Evolutionary conservation across 2,888 invertebrate species (phyloP), one percentile per base, ranked within the genome.

Genomic region (Timema cristinae): DNA sequence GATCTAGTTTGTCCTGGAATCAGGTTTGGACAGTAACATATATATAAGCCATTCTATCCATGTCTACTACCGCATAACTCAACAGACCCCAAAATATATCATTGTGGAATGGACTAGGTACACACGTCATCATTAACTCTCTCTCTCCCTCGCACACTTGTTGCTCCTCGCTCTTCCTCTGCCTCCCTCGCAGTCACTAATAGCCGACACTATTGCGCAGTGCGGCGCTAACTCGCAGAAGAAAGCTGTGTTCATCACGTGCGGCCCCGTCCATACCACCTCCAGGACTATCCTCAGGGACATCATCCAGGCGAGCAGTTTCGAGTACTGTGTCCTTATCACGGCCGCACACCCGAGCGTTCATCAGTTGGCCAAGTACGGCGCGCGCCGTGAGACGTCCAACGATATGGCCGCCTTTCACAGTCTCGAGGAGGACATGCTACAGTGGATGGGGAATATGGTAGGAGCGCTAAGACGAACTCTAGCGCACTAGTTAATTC

Each of bases 321-420:
- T 91, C 73, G 84, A 88, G 9, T 86, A 87, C 77, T 89, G 89
- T 73, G 84, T 87, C 7, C 81, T 91, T 5, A 83, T 90, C 75
- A 87, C 88, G 15, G 83, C 86, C 48, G 84, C 86, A 2, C 86
- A 87, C 77, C 80, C 86, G 48, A 85, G 84, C 70, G 82, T 88
- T 51, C 85, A 89, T 61, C 84, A 84, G 68, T 82, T 86, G 81
- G 78, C 86, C 81, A 73, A 81, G 76, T 74, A 82, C 79, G 71
- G 77, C 75, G 73, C 81, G 81, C 73, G 52, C 16, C 76, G 76
- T 47, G 79, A 80, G 59, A 80, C 79, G 67, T 79, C 76, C 76
- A 84, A 83, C 71, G 81, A 80, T 59, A 81, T 81, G 76, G 73
- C 74, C 10, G 76, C 72, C 67, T 81, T 82, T 71, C 75, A 77